Base-by-base conservation (phyloP, 2,113 vertebrate genomes). In the Orientallactaga bullata region DNA sequence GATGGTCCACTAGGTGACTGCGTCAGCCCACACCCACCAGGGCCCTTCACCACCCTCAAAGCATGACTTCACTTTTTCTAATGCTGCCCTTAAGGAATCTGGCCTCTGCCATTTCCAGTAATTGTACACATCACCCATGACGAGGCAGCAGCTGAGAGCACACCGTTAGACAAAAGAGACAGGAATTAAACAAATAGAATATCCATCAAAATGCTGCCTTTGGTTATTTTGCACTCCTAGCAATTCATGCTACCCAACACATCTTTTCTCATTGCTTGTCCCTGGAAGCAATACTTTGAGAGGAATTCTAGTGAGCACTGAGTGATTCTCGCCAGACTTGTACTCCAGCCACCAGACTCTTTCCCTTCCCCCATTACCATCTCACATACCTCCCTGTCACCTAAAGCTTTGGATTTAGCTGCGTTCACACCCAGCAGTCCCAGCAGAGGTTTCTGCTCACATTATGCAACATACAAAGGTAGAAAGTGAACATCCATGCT, bases 371-470 rank as follows among this genome's bases (percentile, higher is more conserved):
- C 96, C 96, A 89, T 77, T 24, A 24, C n/a, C 88, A 92, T 80
- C 81, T 26, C 80, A 90, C 76, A 81, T 92, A 86, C 90, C 83
- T 37, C 96, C 96, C 94, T 97, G 96, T 97, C 96, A 98, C 97
- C 98, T 96, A 98, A 94, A 84, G 97, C 97, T 97, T 93, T 97
- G 0, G 88, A 94, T 72, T 96, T 90, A 39, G 94, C 96, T 90
- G 91, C 58, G 20, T 92, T 94, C 96, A 94, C 93, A 74, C 94
- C 87, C 91, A 91, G 92, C 73, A 94, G 95, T 92, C 79, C 12
- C 95, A 95, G 76, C 80, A 97, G 81, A 97, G 96, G 95, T 94
- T 16, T 90, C 87, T 79, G 83, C 73, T 96, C 91, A 79, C 76
- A 93, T 89, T 94, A 93, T 81, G 81, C 0, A 28, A 89, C 80